These are phyloP conservation scores for Chalcosyrphus nemorum DNA, from an alignment of 2,888 invertebrate genomes.

Conservation along the genomic window DNA sequence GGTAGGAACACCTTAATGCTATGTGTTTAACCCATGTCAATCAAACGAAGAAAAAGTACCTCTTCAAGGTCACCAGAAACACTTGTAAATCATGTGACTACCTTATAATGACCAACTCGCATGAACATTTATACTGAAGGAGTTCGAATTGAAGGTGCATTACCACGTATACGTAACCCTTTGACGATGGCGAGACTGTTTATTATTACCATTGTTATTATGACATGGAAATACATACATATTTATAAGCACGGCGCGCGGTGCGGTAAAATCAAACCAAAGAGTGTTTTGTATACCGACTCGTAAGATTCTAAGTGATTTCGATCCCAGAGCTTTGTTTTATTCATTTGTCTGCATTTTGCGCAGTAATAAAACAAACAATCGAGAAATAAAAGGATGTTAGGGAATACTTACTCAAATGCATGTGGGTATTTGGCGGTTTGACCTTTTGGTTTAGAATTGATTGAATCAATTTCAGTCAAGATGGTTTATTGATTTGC, in stretches of 20 bases:
- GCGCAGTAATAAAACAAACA: slow-evolving; percentile 53
- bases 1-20: slow-evolving; percentile 41
- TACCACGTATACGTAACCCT: slow-evolving; percentile 18
- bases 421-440: neutral
- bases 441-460: neutral
- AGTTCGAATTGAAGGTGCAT: slow-evolving; percentile 28
- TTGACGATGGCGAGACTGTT: slow-evolving; percentile 27
- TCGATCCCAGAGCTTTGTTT: slow-evolving; percentile 5
- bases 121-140: slow-evolving; percentile 56
- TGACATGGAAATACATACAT: no score
- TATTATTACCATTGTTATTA: slow-evolving; percentile 5
- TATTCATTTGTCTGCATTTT: slow-evolving; percentile 45
- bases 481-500: neutral
- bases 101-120: slow-evolving; percentile 64
- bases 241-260: neutral
- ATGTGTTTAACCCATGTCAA: slow-evolving; percentile 55
- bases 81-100: slow-evolving; percentile 64
- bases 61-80: slow-evolving; percentile 58
- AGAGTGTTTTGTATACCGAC: neutral
- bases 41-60: slow-evolving; percentile 39
- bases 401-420: neutral
- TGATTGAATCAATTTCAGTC: neutral
- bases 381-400: neutral
- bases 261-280: neutral
- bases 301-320: neutral